Evolutionary conservation across 2,888 invertebrate genomes (phyloP), one percentile per base, ranked within the genome.

Genomic region (Euphydryas editha): DNA sequence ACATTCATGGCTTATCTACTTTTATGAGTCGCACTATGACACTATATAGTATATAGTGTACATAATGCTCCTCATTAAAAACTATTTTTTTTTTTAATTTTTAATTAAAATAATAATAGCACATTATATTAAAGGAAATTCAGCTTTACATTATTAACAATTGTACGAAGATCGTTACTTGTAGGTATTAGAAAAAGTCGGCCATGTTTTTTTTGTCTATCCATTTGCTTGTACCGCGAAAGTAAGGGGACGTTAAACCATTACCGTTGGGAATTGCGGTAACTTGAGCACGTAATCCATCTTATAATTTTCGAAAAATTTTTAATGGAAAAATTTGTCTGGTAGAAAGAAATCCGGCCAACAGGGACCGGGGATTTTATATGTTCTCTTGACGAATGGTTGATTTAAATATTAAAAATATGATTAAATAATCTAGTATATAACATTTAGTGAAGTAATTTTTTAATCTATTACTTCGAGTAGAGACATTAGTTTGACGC

Each of bases 221-320:
- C 59, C 69, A 65, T 67, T 72, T 69, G 65, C 62, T 64, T 59
- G 67, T 63, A 56, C 62, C 62, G 74, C 76, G 78, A 81, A 78
- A 80, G 76, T 77, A 79, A 79, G 81, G 83, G 85, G 84, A 82
- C 83, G 80, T 84, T 81, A 81, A 84, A 79, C 77, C 49, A n/a
- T 6, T 6, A 54, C 90, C 88, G 72, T 47, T 70, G 88, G 91
- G 91, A 87, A 80, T 81, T 72, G 72, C 74, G 74, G 86, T 85
- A 87, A 88, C 84, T 85, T 81, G 81, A 88, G 82, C 80, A 83
- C 81, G 84, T 90, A 92, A 92, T 92, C 92, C 92, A 90, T 92
- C 92, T 91, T 92, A 91, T 85, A 82, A 79, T 84, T 87, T 86
- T 80, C 72, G 73, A 76, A 82, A 87, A 83, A 83, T 75, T 79